These are phyloP conservation scores for Nymphalis c-album DNA, from an alignment of 2,888 invertebrate species.

Conservation along the genomic window DNA sequence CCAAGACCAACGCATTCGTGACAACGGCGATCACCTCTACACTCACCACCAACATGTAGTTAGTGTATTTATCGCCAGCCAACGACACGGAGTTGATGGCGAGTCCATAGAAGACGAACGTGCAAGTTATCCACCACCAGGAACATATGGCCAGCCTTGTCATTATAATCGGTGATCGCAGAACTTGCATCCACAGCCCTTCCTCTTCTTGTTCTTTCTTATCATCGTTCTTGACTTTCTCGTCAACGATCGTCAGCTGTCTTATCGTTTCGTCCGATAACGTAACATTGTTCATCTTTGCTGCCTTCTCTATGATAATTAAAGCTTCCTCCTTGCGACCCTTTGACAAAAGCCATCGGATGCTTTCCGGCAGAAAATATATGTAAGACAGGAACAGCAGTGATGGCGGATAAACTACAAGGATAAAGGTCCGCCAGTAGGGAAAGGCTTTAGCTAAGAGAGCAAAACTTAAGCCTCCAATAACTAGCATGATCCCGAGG, in stretches of 20 bases:
- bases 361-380: constrained; percentile 88
- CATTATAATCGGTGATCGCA: constrained; percentile 70
- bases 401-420: constrained; percentile 86
- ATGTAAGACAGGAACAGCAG: constrained; percentile 85
- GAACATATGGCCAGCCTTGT: constrained; percentile 68
- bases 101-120: constrained; percentile 90
- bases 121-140: constrained; percentile 89
- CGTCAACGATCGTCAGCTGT: constrained; percentile 63
- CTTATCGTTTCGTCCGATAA: constrained; percentile 69
- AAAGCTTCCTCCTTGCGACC: constrained; percentile 85
- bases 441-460: constrained; percentile 85
- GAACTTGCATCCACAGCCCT: constrained; percentile 63
- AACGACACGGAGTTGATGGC: constrained; percentile 89
- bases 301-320: constrained; percentile 83
- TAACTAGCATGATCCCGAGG: constrained; percentile 78
- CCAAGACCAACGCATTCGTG: constrained; percentile 83
- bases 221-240: constrained; percentile 54
- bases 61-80: constrained; percentile 88
- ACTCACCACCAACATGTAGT: constrained; percentile 86
- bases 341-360: constrained; percentile 88
- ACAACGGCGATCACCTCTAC: constrained; percentile 88
- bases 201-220: constrained; percentile 51
- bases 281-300: constrained; percentile 82
- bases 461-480: constrained; percentile 87
- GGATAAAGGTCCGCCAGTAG: constrained; percentile 86